These are phyloP conservation scores for Pseudomugil gertrudae DNA, from an alignment of 2,797 vertebrate genomes.

Conservation along the genomic window DNA sequence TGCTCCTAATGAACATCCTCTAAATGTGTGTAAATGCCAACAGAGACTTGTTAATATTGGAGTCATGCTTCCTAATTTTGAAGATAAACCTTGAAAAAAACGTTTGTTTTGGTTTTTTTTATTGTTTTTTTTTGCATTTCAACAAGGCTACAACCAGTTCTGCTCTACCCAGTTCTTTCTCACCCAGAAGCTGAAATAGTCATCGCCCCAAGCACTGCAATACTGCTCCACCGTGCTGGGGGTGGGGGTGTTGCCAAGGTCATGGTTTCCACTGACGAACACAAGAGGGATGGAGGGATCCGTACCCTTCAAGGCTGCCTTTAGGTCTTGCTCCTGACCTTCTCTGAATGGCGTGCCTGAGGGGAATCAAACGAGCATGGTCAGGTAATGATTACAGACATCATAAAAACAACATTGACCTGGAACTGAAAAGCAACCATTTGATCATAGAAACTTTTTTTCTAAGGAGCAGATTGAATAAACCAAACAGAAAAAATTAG, in stretches of 20 bases:
- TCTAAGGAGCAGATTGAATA: conserved; percentile 9
- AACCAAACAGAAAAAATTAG: conserved; percentile 8
- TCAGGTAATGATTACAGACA: not conserved
- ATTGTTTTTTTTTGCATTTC: not conserved
- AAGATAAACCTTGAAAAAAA: too few relatives aligned
- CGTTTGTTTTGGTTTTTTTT: too few relatives aligned
- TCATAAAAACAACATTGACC: conserved; percentile 3
- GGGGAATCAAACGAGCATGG: conserved; percentile 2
- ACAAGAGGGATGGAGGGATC: conserved; percentile 88
- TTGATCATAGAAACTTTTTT: conserved; percentile 20
- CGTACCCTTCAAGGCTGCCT: conserved; percentile 79
- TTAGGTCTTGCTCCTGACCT: conserved; percentile 89
- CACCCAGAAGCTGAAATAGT: conserved; percentile 97
- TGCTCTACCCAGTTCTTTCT: conserved; percentile 18
- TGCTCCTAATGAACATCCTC: not conserved
- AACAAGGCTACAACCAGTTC: not conserved
- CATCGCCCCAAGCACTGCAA: conserved; percentile 90
- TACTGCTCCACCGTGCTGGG: conserved; percentile 84
- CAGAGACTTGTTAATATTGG: not conserved
- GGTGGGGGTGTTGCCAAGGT: conserved; percentile 91
- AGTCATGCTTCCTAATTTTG: too few relatives aligned
- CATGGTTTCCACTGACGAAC: conserved; percentile 96
- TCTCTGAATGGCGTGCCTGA: conserved; percentile 86
- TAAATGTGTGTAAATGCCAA: not conserved
- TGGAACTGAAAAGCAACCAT: conserved; percentile 3